A percentile compares a stretch with the other conserved stretches of the same genome.
phyloP scores from a whole-genome alignment of 2,113 vertebrate genomes.

The Chaetops frenatus region DNA sequence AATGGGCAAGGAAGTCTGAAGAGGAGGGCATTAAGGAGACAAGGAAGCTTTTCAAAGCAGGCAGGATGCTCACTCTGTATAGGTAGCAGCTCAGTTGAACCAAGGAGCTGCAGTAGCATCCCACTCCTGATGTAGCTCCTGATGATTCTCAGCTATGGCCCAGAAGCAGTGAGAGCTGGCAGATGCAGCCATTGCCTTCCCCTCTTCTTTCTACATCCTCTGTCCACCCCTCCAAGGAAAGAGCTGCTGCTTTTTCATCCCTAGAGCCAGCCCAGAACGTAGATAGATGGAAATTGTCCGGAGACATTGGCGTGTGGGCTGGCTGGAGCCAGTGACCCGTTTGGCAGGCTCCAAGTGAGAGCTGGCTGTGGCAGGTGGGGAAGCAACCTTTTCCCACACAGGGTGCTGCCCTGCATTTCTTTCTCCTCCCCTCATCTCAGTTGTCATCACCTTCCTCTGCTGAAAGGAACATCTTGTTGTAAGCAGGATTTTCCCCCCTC shows the following conservation, averaged over 20 bases:
- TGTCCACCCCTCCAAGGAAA: background rate
- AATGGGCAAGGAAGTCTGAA: background rate
- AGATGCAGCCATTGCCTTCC: background rate
- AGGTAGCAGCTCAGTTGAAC: background rate
- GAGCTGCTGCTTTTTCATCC: background rate
- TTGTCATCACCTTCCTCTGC: slow-evolving; percentile 28
- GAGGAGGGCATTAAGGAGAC: background rate
- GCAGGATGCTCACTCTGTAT: fast-evolving
- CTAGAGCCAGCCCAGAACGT: background rate
- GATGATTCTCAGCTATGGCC: background rate
- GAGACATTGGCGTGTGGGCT: background rate
- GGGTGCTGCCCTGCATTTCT: slow-evolving; percentile 2
- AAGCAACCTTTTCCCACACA: background rate
- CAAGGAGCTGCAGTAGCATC: background rate
- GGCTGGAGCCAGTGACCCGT: background rate
- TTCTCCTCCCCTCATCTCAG: background rate
- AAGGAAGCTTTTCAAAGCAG: background rate
- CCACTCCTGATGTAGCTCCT: background rate
- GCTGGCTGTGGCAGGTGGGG: background rate
- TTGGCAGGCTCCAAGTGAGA: background rate
- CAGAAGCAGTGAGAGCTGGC: background rate
- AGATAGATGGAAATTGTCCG: background rate
- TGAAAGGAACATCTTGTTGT: background rate
- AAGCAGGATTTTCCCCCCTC: background rate
- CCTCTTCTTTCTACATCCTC: background rate